A percentile compares a stretch with the other conserved stretches of the same genome.
These are phyloP conservation scores for Onthophagus taurus DNA, from an alignment of 1,140 invertebrate species.

Conservation along the genomic window DNA sequence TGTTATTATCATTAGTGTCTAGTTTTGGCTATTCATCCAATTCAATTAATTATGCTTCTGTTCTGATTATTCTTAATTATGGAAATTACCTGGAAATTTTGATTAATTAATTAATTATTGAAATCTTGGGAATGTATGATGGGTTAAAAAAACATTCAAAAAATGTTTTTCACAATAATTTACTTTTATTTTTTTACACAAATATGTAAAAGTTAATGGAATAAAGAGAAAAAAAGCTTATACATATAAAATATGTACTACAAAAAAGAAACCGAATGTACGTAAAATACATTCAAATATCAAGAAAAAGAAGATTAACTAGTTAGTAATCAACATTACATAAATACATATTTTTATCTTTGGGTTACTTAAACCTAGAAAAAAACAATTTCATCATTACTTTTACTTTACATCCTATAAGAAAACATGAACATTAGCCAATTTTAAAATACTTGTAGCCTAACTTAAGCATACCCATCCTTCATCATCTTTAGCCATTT, in stretches of 20 bases:
- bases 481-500: conserved; percentile 63
- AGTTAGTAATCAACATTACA: conserved; percentile 9
- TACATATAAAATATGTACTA: conserved; percentile 10
- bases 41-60: too few species aligned
- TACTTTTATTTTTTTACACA: not conserved
- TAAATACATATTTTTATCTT: conserved; percentile 13
- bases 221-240: not conserved
- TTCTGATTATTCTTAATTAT: too few species aligned
- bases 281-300: conserved; percentile 13
- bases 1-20: too few species aligned
- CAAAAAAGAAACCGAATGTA: conserved; percentile 12
- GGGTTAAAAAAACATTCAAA: too few species aligned
- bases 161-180: conserved; percentile 1
- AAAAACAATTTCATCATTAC: conserved; percentile 4
- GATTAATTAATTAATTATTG: too few species aligned
- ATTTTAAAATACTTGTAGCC: not conserved
- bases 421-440: conserved; percentile 1
- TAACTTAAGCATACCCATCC: conserved; percentile 36
- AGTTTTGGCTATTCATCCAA: too few species aligned
- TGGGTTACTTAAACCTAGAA: conserved; percentile 10
- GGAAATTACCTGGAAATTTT: too few species aligned
- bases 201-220: conserved; percentile 1
- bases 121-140: too few species aligned
- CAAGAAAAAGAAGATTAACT: not conserved
- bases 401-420: conserved; percentile 6